Evolutionary conservation across 2,113 vertebrate species (phyloP), one percentile per base, ranked within the genome.

Genomic region (Uria aalge): DNA sequence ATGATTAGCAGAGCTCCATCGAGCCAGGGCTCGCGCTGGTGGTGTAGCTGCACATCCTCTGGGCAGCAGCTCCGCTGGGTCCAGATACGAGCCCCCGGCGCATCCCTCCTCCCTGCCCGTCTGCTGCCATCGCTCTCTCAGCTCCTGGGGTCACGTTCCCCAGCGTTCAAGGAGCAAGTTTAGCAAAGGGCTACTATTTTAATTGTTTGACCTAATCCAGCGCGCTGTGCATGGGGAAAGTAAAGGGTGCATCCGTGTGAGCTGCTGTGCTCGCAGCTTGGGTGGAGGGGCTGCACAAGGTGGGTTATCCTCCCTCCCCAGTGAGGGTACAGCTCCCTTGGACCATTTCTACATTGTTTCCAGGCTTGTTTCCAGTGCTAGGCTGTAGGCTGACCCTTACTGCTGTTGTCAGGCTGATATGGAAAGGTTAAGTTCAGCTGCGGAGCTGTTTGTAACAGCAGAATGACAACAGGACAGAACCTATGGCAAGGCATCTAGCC

Each of bases 181-280:
- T 80, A 71, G 48, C 73, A 22, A 27, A 85, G 55, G 6, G 30
- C 53, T 77, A 10, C 47, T 78, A 1, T 69, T 52, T 80, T 38
- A 74, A 20, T 45, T 57, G 24, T 67, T 81, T 1, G 4, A 53
- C 22, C 18, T 71, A 48, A 52, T 55, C 45, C 12, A 67, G 15
- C 45, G 86, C 0, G 0, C 13, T 41, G n/a, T 5, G 4, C 0
- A 0, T 45, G 56, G 16, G 36, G 4, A 50, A 19, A n/a, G 19
- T 74, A 77, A 91, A 77, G 55, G 14, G 7, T 72, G 40, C 7
- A 34, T 15, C 40, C 2, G 3, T 0, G 2, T 48, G 80, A 91
- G 57, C 30, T 73, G 23, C 50, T 89, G 53, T 48, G 53, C 43
- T 60, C 14, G 50, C 43, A 55, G 2, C 34, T 57, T 24, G 36